Evolutionary conservation across 2,113 vertebrate genomes (phyloP).

Genomic region (Megalops atlanticus): DNA sequence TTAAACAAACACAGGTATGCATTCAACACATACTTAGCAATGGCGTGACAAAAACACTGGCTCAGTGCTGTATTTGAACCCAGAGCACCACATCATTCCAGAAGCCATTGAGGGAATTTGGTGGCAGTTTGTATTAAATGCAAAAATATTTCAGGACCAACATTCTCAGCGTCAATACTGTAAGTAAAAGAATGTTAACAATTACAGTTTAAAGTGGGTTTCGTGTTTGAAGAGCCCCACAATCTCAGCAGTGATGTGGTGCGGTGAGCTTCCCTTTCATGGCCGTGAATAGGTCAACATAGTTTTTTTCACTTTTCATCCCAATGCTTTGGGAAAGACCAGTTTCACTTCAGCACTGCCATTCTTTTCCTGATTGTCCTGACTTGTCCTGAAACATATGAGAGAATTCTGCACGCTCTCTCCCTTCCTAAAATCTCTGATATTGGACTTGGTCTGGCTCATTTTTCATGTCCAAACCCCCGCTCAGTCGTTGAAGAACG

Average conservation of each 20-base stretch:
- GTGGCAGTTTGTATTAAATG: not conserved
- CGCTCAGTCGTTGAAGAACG: constrained; percentile 77
- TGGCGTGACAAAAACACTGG: constrained; percentile 59
- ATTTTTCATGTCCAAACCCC: constrained; percentile 75
- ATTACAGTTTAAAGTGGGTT: not conserved
- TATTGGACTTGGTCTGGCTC: constrained; percentile 73
- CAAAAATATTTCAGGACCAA: not conserved
- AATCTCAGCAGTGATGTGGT: not conserved
- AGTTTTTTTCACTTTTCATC: not conserved
- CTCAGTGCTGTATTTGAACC: constrained; percentile 31
- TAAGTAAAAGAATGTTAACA: not conserved
- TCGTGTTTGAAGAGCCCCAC: not conserved
- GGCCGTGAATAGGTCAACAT: not conserved
- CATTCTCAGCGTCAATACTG: too few relatives aligned
- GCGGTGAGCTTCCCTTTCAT: not conserved
- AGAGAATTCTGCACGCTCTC: constrained; percentile 73
- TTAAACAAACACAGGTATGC: constrained; percentile 20
- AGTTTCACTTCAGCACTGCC: not conserved
- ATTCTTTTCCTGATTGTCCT: constrained; percentile 53
- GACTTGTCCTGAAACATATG: constrained; percentile 68
- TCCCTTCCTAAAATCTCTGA: constrained; percentile 73
- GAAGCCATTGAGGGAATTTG: not conserved
- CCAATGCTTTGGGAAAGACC: not conserved
- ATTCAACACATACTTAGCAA: constrained; percentile 30
- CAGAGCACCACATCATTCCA: not conserved